phyloP scores from a whole-genome alignment of 2,113 vertebrate species.

The Speoplatyrhinus poulsoni region DNA sequence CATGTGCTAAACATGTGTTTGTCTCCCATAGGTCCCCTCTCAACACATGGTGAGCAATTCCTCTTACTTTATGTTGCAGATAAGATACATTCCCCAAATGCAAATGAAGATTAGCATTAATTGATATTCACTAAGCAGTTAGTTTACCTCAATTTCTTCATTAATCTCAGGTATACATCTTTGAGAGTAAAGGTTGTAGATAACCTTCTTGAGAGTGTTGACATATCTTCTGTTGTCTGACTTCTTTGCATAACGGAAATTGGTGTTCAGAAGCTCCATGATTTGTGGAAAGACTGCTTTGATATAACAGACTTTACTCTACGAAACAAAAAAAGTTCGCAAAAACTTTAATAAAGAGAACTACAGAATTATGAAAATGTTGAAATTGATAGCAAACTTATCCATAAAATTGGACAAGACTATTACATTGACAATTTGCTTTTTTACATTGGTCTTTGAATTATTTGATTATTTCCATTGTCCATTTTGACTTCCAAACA shows the following conservation, averaged over 20 bases:
- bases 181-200: conserved; percentile 56
- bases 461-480: too few species aligned
- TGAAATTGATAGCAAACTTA: too few species aligned
- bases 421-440: too few species aligned
- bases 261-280: conserved; percentile 53
- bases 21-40: too few species aligned
- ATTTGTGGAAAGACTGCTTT: conserved; percentile 63
- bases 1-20: too few species aligned
- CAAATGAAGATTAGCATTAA: background rate
- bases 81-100: too few species aligned
- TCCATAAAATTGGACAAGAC: too few species aligned
- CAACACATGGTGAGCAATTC: too few species aligned
- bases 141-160: conserved; percentile 57
- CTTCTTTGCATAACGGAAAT: conserved; percentile 50
- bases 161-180: conserved; percentile 56
- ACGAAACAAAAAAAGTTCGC: conserved; percentile 13
- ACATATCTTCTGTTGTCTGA: conserved; percentile 58
- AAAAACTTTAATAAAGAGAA: background rate
- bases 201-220: conserved; percentile 37
- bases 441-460: too few species aligned
- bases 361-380: too few species aligned
- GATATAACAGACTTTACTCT: conserved; percentile 61
- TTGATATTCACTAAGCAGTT: background rate
- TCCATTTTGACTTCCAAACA: too few species aligned
- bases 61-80: too few species aligned